phyloP scores from a whole-genome alignment of 2,888 invertebrate genomes.

The Orchesellides sinensis region DNA sequence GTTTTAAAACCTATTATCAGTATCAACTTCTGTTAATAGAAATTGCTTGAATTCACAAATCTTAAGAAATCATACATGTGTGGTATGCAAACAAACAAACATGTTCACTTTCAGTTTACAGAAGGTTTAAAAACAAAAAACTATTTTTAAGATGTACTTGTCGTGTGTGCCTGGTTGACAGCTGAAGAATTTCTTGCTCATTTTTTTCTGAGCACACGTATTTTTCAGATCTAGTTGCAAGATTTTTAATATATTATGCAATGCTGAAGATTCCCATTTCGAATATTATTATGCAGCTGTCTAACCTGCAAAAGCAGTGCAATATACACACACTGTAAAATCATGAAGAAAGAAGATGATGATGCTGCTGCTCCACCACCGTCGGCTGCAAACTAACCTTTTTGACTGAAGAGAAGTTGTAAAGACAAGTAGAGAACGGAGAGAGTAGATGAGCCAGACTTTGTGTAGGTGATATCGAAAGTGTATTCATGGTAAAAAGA shows the following conservation, averaged over 20 bases:
- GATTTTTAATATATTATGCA: neutral
- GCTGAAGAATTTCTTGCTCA: constrained; percentile 29
- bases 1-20: neutral
- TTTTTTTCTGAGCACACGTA: constrained; percentile 20
- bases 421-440: constrained; percentile 17
- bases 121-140: no score
- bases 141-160: neutral
- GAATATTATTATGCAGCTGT: constrained; percentile 17
- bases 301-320: neutral
- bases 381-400: constrained; percentile 60
- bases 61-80: neutral
- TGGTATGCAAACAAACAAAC: neutral
- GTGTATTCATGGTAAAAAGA: neutral
- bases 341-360: constrained; percentile 13
- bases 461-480: neutral
- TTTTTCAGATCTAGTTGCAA: no score
- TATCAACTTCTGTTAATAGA: neutral
- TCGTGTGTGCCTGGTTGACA: constrained; percentile 32
- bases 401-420: constrained; percentile 42
- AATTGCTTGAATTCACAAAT: neutral
- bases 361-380: constrained; percentile 46
- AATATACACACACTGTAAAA: constrained; percentile 16
- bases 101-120: neutral
- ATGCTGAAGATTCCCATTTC: neutral
- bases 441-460: neutral